Percentiles rank a stretch among this genome's conserved stretches.
phyloP scores from a whole-genome alignment of 2,888 invertebrate genomes.

The Anthrax anthrax region DNA sequence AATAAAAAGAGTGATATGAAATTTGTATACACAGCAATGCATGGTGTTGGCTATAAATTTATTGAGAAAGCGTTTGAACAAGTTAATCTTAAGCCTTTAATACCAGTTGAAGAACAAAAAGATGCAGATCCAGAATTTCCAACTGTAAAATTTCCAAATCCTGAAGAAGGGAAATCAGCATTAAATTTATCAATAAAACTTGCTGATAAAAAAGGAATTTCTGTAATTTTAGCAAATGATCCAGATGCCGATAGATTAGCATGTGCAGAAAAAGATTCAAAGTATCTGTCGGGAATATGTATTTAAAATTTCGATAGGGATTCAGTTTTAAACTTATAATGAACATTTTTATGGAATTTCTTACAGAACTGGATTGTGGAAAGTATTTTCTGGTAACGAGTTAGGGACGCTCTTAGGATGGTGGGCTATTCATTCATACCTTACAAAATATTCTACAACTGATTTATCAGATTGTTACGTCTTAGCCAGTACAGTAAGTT shows the following conservation, averaged over 20 bases:
- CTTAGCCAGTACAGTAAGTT: slow-evolving; percentile 90
- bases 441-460: slow-evolving; percentile 34
- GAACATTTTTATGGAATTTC: background rate
- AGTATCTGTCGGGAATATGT: slow-evolving; percentile 32
- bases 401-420: slow-evolving; percentile 85
- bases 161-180: slow-evolving; percentile 84
- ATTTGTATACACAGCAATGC: slow-evolving; percentile 92
- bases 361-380: slow-evolving; percentile 53
- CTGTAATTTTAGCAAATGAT: slow-evolving; percentile 87
- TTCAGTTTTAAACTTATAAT: background rate
- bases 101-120: slow-evolving; percentile 48
- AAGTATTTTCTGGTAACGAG: slow-evolving; percentile 90
- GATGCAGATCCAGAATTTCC: slow-evolving; percentile 93
- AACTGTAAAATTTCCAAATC: slow-evolving; percentile 95
- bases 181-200: slow-evolving; percentile 60
- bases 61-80: slow-evolving; percentile 58
- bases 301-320: too few species aligned
- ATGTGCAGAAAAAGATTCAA: slow-evolving; percentile 65
- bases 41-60: slow-evolving; percentile 84
- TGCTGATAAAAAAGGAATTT: slow-evolving; percentile 54
- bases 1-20: slow-evolving; percentile 43
- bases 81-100: slow-evolving; percentile 48
- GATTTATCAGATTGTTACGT: slow-evolving; percentile 55
- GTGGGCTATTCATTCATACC: slow-evolving; percentile 66
- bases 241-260: slow-evolving; percentile 96